A percentile compares a stretch with the other conserved stretches of the same genome.
phyloP scores from a whole-genome alignment of 2,888 invertebrate genomes.

The Mythimna albipuncta region DNA sequence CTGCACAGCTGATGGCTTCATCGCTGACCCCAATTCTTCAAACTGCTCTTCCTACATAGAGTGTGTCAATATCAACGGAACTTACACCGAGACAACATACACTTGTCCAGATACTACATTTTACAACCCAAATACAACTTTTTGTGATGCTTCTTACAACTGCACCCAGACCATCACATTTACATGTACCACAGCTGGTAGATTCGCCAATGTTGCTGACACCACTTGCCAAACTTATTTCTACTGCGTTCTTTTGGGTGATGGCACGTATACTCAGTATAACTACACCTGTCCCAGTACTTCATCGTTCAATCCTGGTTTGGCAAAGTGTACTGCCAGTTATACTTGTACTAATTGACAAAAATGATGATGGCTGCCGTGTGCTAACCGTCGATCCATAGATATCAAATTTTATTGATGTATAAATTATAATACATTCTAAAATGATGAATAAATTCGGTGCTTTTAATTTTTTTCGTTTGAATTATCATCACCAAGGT shows the following conservation, averaged over 20 bases:
- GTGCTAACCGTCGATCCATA: neutral
- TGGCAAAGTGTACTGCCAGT: slow-evolving; percentile 78
- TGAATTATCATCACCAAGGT: neutral
- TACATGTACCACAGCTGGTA: slow-evolving; percentile 80
- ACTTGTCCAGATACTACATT: slow-evolving; percentile 77
- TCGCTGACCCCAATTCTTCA: slow-evolving; percentile 75
- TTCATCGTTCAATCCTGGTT: slow-evolving; percentile 81
- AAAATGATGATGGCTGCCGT: neutral
- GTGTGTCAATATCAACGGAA: slow-evolving; percentile 78
- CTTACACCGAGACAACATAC: slow-evolving; percentile 72
- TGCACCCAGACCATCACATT: slow-evolving; percentile 73
- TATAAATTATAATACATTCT: neutral
- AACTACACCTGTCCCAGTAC: slow-evolving; percentile 83
- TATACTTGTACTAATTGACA: slow-evolving; percentile 76
- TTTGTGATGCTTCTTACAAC: slow-evolving; percentile 79
- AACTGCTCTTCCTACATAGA: slow-evolving; percentile 80
- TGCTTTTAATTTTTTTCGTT: slow-evolving; percentile 8
- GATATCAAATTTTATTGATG: too few species aligned
- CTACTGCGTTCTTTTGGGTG: slow-evolving; percentile 76
- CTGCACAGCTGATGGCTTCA: slow-evolving; percentile 46
- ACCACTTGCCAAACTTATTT: slow-evolving; percentile 82
- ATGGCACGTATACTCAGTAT: slow-evolving; percentile 75
- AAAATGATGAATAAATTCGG: slow-evolving; percentile 13
- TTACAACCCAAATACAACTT: slow-evolving; percentile 79
- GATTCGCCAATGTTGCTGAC: slow-evolving; percentile 81